Percentiles rank a stretch among this genome's conserved stretches.
Evolutionary conservation across 2,888 invertebrate species (phyloP).

Genomic region (Lapara coniferarum): DNA sequence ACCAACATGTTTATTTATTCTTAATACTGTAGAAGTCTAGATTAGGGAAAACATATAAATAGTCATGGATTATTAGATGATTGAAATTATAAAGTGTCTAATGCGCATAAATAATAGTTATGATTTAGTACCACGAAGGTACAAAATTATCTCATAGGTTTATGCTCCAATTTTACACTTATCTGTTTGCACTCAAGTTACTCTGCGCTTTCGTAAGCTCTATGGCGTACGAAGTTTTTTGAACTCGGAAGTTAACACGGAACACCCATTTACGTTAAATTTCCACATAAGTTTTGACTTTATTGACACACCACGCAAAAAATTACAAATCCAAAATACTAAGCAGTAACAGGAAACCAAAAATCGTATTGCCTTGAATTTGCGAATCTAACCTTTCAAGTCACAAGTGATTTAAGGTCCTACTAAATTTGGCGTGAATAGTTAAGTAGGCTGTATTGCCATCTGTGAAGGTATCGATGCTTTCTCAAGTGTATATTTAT

Average conservation of each 20-base stretch:
- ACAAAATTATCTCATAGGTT: not conserved
- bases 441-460: constrained; percentile 53
- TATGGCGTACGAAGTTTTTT: not conserved
- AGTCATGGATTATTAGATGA: no score
- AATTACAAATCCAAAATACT: not conserved
- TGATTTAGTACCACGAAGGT: no score
- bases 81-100: no score
- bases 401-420: constrained; percentile 1
- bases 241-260: not conserved
- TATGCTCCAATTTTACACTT: constrained; percentile 57
- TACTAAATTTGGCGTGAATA: constrained; percentile 36
- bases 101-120: no score
- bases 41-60: no score
- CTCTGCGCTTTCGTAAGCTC: constrained; percentile 12
- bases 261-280: not conserved
- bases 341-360: not conserved
- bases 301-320: not conserved
- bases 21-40: no score
- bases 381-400: constrained; percentile 6
- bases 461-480: constrained; percentile 51
- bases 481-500: constrained; percentile 49
- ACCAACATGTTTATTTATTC: no score
- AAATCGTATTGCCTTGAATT: not conserved
- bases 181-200: constrained; percentile 48
- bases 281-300: no score